Percentiles rank a stretch among this genome's conserved stretches.
These are phyloP conservation scores for Tenthredo notha DNA, from an alignment of 2,888 invertebrate genomes.

Conservation along the genomic window DNA sequence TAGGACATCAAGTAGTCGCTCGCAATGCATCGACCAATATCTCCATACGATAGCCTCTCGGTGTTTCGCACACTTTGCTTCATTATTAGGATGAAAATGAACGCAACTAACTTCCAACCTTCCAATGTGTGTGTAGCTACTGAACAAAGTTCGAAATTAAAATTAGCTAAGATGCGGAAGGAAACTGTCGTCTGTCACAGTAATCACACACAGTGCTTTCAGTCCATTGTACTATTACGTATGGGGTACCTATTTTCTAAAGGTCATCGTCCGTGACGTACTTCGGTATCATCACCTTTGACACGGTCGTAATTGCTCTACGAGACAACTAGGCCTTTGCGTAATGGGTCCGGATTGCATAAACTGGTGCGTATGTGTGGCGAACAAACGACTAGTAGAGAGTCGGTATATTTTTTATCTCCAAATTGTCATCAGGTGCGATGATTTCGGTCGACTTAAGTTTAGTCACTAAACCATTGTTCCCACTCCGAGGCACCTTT, in stretches of 20 bases:
- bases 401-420: neutral
- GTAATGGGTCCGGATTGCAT: slow-evolving; percentile 37
- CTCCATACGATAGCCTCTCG: neutral
- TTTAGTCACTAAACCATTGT: slow-evolving; percentile 51
- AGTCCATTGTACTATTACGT: neutral
- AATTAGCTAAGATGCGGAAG: neutral
- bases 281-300: slow-evolving; percentile 39
- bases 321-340: slow-evolving; percentile 31
- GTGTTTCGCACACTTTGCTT: neutral
- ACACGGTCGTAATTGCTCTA: slow-evolving; percentile 36
- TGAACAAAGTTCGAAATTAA: neutral
- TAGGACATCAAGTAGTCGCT: neutral
- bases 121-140: neutral
- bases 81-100: neutral
- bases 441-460: slow-evolving; percentile 47
- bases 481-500: slow-evolving; percentile 25
- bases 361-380: slow-evolving; percentile 22
- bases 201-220: neutral
- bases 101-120: neutral
- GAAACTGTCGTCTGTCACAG: neutral
- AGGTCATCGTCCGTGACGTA: slow-evolving; percentile 36
- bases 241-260: neutral
- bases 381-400: slow-evolving; percentile 27
- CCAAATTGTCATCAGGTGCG: slow-evolving; percentile 33
- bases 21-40: neutral